Conservation (phyloP, 2,113 vertebrate species). For the Spermophilus dauricus region DNA sequence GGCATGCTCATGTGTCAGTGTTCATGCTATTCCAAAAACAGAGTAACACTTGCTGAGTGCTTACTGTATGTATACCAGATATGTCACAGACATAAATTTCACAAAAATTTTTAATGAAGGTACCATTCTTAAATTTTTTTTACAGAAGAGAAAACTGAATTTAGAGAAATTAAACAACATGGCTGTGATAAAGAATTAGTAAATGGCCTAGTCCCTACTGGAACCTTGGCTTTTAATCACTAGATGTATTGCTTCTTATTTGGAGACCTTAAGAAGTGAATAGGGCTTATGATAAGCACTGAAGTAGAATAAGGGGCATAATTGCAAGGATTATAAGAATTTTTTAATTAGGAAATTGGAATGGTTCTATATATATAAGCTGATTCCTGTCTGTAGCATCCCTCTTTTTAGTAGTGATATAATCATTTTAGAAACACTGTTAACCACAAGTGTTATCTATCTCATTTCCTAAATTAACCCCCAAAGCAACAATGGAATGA, state of each 20-base stretch:
- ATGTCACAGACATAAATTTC: slow-evolving; percentile 16
- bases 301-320: not conserved
- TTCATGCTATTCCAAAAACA: not conserved
- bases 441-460: not conserved
- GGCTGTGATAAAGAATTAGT: not conserved
- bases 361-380: not conserved
- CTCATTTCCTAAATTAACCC: not conserved
- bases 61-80: not conserved
- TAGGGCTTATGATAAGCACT: not conserved
- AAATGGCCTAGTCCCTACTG: not conserved
- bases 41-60: not conserved
- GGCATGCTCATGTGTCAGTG: not conserved
- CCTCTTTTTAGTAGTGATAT: not conserved
- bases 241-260: not conserved
- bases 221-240: not conserved
- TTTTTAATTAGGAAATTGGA: not conserved
- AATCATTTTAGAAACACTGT: slow-evolving; percentile 26
- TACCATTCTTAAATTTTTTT: not conserved
- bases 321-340: not conserved
- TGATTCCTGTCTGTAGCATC: not conserved
- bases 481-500: not conserved
- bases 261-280: not conserved
- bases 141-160: not conserved
- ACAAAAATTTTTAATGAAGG: not conserved
- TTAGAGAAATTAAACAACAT: not conserved